Base-by-base conservation (phyloP, 1,140 invertebrate genomes). In the Eufriesea mexicana region DNA sequence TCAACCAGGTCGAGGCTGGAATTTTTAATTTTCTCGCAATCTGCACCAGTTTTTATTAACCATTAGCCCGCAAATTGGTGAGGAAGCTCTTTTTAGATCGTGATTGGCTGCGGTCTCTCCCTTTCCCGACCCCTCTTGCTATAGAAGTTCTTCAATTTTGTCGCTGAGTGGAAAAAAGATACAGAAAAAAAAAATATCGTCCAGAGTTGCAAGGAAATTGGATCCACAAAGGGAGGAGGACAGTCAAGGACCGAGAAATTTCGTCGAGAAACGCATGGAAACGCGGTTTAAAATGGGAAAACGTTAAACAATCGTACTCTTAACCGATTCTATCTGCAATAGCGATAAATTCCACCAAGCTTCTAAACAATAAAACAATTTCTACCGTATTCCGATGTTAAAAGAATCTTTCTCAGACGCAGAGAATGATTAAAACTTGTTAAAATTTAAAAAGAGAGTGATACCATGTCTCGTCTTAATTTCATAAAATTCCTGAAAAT, bases 11-110 rank as follows among this genome's bases (percentile, higher is more conserved):
- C 54, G 23, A 77, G 62, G 55, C 54, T 20, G 62, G 42, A 86
- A 80, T 86, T 89, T 86, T 86, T 86, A 76, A 89, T 89, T 86
- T 89, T 61, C 67, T 57, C 47, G 62, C 87, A 89, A 89, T 85
- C 79, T 76, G 76, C 62, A 49, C 49, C 20, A 20, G 62, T 74
- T 89, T 85, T 87, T 85, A 73, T 85, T 81, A 83, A 81, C 71
- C 83, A 84, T 89, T 87, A 87, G 42, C 0, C 86, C 18, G 47
- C 18, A 80, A 84, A 87, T 84, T 87, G 71, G 54, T 16, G 45
- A 61, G 18, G 67, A 79, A 70, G n/a, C 54, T 57, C 35, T 73
- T 73, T 57, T 35, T 71, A 59, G 45, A 67, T 28, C 70, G 68
- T 25, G 66, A 71, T 42, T 64, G 23, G n/a, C n/a, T 35, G 25